These are phyloP conservation scores for Orcinus orca DNA, from an alignment of 2,113 vertebrate genomes.

Conservation along the genomic window DNA sequence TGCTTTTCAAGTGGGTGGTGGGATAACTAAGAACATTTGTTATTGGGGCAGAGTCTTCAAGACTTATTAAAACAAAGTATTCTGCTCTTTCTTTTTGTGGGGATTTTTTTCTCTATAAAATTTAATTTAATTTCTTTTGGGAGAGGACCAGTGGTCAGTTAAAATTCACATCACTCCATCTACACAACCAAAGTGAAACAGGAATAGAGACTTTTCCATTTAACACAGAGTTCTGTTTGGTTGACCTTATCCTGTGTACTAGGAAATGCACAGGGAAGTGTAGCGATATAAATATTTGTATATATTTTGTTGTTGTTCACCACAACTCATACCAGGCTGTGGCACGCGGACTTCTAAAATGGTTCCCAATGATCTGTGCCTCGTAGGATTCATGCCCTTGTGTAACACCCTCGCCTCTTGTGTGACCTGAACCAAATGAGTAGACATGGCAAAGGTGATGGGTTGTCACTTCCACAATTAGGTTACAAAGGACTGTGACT, in stretches of 20 bases:
- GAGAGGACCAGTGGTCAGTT: constrained; percentile 58
- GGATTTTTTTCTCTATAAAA: constrained; percentile 38
- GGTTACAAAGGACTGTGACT: neutral
- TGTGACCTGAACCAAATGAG: neutral
- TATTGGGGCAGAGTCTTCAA: constrained; percentile 63
- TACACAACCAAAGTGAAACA: neutral
- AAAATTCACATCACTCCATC: constrained; percentile 53
- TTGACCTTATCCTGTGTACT: neutral
- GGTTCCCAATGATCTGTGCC: neutral
- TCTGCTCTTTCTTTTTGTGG: constrained; percentile 67
- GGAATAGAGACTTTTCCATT: neutral
- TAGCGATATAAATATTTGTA: neutral
- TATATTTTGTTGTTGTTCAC: neutral
- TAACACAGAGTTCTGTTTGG: neutral
- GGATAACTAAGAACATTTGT: constrained; percentile 69
- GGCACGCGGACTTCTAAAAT: neutral
- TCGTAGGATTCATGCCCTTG: neutral
- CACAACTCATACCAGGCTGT: neutral
- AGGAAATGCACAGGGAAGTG: neutral
- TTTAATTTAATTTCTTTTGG: constrained; percentile 74
- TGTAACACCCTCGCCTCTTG: neutral
- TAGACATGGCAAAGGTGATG: neutral
- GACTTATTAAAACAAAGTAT: constrained; percentile 77
- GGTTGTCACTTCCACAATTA: neutral
- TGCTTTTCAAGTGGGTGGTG: constrained; percentile 75